Base-by-base conservation (phyloP, 2,113 vertebrate species). In the Cromileptes altivelis region DNA sequence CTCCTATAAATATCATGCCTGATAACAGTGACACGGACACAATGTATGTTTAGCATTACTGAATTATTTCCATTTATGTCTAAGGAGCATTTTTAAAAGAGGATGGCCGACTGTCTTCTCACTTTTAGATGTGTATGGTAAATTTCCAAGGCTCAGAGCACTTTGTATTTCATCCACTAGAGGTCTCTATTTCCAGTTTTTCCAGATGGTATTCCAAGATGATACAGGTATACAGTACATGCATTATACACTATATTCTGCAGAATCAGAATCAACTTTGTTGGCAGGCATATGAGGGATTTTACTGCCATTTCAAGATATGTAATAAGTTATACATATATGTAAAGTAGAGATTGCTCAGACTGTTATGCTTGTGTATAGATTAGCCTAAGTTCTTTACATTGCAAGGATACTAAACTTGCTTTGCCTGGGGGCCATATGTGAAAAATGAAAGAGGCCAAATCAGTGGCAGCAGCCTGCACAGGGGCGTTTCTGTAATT, bases 91-190 rank as follows among this genome's bases (percentile, higher is more conserved):
- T 49, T 57, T 47, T 23, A 30, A 65, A 27, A 27, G 11, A 25
- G 10, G 25, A 40, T 15, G 5, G 3, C 21, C 2, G 3, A 9
- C 63, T 58, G 25, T 23, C 2, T 5, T 58, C 2, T n/a, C 13
- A 13, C 23, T 50, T 18, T 1, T 2, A 13, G 3, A 17, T 57
- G 25, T 40, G 14, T 56, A 3, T 18, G 13, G 40, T 45, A 6
- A 55, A 42, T 47, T 18, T 62, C 3, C 23, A 19, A 40, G 25
- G 3, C 37, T 55, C 8, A 37, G 12, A 56, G 3, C 55, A 75
- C 0, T 79, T 57, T 23, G 23, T 37, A 9, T 9, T 56, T 70
- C 78, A 23, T 69, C 91, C 93, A 90, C 69, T 13, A 92, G 92
- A 89, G 85, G 92, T 86, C 87, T 61, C 75, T 17, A 76, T 56